Conservation (phyloP, 2,888 invertebrate genomes). For the Liopterus haemorrhoidalis region DNA sequence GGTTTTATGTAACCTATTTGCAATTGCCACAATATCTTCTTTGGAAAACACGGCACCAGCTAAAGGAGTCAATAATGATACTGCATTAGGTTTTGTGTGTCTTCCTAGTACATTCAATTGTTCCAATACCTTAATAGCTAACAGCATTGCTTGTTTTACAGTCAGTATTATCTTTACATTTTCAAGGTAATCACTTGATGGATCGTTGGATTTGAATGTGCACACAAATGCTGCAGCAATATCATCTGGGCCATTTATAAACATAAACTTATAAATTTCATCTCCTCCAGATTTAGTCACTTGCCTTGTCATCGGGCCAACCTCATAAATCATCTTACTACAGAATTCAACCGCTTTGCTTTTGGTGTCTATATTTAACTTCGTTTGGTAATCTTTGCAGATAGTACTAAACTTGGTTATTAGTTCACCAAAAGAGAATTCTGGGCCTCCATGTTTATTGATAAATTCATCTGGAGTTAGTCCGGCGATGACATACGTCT, state of each 20-base stretch:
- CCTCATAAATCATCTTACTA: constrained; percentile 6
- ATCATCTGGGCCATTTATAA: neutral
- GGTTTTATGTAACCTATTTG: too few species aligned
- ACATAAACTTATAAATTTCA: constrained; percentile 6
- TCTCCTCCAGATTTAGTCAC: constrained; percentile 6
- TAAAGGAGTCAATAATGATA: too few species aligned
- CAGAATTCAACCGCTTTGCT: constrained; percentile 4
- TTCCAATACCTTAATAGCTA: too few species aligned
- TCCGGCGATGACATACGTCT: neutral
- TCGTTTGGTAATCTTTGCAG: neutral
- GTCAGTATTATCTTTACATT: too few species aligned
- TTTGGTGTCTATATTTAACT: neutral
- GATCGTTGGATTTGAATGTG: constrained; percentile 5
- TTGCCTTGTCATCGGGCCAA: constrained; percentile 8
- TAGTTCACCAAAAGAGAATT: neutral
- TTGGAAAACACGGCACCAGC: too few species aligned
- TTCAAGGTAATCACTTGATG: constrained; percentile 1
- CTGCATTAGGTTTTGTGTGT: too few species aligned
- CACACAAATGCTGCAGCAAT: constrained; percentile 1
- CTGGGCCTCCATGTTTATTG: constrained; percentile 5
- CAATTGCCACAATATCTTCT: too few species aligned
- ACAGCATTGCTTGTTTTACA: too few species aligned
- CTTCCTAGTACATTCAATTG: too few species aligned
- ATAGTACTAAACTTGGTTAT: constrained; percentile 3
- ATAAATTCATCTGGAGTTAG: constrained; percentile 1